A percentile compares a stretch with the other conserved stretches of the same genome.
phyloP scores from a whole-genome alignment of 2,113 vertebrate species.

The Clupea harengus region DNA sequence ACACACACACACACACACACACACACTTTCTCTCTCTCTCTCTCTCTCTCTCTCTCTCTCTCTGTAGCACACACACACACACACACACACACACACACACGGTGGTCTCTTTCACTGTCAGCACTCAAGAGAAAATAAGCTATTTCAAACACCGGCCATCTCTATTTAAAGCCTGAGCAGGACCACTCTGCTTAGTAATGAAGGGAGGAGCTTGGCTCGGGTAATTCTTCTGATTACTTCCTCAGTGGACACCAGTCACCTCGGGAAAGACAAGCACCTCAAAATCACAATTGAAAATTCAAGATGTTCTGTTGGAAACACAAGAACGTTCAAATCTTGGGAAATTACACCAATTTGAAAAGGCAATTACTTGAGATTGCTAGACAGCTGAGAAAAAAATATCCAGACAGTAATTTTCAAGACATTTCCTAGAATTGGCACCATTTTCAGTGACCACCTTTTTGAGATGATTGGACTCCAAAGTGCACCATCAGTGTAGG shows the following conservation, averaged over 20 bases:
- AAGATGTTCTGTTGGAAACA: background rate
- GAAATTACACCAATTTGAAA: background rate
- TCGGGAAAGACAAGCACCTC: too few relatives aligned
- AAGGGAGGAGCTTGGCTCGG: background rate
- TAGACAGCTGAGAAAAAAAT: background rate
- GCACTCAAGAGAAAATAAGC: background rate
- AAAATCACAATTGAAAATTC: too few relatives aligned
- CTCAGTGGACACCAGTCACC: too few relatives aligned
- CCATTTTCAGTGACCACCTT: background rate
- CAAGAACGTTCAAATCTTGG: background rate
- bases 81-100: background rate
- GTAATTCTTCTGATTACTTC: background rate
- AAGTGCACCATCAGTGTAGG: background rate
- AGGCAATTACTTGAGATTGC: background rate
- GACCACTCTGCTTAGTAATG: slow-evolving; percentile 32
- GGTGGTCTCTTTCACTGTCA: background rate
- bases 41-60: background rate
- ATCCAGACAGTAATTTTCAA: background rate
- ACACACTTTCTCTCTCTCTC: background rate
- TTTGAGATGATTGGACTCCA: background rate
- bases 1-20: background rate
- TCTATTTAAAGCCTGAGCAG: slow-evolving; percentile 47
- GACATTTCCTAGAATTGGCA: background rate
- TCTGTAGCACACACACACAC: background rate
- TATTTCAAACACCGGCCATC: slow-evolving; percentile 33